A percentile compares a stretch with the other conserved stretches of the same genome.
These are phyloP conservation scores for Helicoverpa zea DNA, from an alignment of 1,140 invertebrate genomes.

Conservation along the genomic window DNA sequence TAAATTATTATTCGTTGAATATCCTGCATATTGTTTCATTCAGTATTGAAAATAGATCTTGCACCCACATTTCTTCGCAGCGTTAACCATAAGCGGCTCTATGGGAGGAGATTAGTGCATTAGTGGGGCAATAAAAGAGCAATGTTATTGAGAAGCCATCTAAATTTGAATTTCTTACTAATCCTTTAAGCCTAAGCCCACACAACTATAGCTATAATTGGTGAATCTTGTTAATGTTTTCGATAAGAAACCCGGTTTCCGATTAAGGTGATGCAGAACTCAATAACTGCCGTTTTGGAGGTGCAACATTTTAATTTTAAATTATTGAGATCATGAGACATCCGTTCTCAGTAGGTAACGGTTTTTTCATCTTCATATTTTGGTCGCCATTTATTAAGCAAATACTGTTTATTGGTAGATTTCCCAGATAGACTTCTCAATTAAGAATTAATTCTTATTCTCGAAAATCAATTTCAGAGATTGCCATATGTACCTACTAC, in stretches of 20 bases:
- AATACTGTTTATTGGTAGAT: background rate
- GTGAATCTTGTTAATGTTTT: slow-evolving; percentile 61
- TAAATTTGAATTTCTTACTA: slow-evolving; percentile 42
- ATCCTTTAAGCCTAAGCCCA: slow-evolving; percentile 65
- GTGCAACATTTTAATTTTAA: slow-evolving; percentile 36
- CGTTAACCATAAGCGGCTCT: too few relatives aligned
- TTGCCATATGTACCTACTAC: too few relatives aligned
- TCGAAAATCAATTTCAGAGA: too few relatives aligned
- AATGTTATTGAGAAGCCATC: background rate
- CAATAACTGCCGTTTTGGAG: slow-evolving; percentile 31
- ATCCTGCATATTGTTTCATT: too few relatives aligned
- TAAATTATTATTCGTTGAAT: too few relatives aligned
- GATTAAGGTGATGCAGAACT: slow-evolving; percentile 54
- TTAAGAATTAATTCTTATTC: too few relatives aligned
- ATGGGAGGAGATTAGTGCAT: too few relatives aligned
- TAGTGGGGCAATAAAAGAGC: background rate
- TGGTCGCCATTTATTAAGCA: background rate
- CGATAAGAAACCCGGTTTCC: slow-evolving; percentile 67
- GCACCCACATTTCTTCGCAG: too few relatives aligned
- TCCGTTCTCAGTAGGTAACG: slow-evolving; percentile 36
- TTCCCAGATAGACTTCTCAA: background rate
- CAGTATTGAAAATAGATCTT: too few relatives aligned
- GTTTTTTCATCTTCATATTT: slow-evolving; percentile 7
- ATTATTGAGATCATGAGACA: background rate
- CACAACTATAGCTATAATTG: slow-evolving; percentile 66